Evolutionary conservation across 2,113 vertebrate species (phyloP).

Genomic region (Puntigrus tetrazona): DNA sequence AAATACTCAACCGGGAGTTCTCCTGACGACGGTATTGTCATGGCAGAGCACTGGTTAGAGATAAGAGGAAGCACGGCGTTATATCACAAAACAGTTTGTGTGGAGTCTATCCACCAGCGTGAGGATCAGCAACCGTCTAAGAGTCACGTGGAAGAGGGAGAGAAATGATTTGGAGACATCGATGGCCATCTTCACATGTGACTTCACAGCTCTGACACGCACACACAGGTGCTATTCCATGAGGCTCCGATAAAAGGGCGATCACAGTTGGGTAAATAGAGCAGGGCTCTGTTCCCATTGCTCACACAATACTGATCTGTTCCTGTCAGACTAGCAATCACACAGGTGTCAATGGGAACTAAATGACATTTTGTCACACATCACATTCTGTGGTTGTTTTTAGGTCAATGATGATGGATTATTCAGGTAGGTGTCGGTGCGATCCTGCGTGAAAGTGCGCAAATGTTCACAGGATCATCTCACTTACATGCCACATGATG

Average conservation of each 20-base stretch:
- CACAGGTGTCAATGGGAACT: constrained; percentile 19
- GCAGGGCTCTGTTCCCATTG: constrained; percentile 27
- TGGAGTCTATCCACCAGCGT: constrained; percentile 27
- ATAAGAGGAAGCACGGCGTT: constrained; percentile 16
- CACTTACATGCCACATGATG: neutral
- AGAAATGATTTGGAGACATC: neutral
- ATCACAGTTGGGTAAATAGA: constrained; percentile 40
- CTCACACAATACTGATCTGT: neutral
- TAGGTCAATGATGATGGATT: neutral
- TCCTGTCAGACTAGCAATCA: constrained; percentile 29
- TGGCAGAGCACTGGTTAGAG: neutral
- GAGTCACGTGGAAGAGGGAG: constrained; percentile 51
- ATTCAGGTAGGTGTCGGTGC: neutral
- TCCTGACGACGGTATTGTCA: constrained; percentile 27
- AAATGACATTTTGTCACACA: neutral
- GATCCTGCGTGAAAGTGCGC: neutral
- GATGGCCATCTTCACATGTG: constrained; percentile 55
- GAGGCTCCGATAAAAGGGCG: constrained; percentile 48
- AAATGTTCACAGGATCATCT: neutral
- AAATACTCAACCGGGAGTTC: constrained; percentile 38
- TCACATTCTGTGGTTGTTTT: neutral
- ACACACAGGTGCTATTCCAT: constrained; percentile 71
- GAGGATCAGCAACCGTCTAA: constrained; percentile 31
- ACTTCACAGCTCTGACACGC: constrained; percentile 59
- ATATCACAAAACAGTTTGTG: constrained; percentile 1